Evolutionary conservation across 2,888 invertebrate species (phyloP).

Genomic region (Diloba caeruleocephala): DNA sequence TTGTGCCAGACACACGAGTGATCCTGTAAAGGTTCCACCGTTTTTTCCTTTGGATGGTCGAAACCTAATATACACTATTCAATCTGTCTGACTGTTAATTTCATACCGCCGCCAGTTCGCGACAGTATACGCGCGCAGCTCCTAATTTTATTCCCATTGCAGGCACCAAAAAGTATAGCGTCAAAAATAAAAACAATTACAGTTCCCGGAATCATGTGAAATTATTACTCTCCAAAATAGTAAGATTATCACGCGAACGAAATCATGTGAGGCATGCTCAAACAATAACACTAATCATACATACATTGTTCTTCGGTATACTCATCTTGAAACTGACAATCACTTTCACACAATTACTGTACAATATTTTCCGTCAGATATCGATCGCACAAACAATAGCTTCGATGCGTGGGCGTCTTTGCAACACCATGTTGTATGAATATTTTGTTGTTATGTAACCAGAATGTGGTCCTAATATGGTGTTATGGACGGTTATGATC

Average conservation of each 20-base stretch:
- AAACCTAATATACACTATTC: no score
- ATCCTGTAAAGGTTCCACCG: no score
- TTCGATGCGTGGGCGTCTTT: slow-evolving; percentile 51
- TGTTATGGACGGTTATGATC: slow-evolving; percentile 26
- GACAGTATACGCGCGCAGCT: no score
- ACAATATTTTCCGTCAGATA: slow-evolving; percentile 51
- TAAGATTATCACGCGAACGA: not conserved
- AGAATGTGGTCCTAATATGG: slow-evolving; percentile 35
- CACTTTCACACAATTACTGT: slow-evolving; percentile 49
- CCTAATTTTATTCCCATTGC: no score
- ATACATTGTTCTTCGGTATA: slow-evolving; percentile 24
- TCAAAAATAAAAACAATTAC: no score
- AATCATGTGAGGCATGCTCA: not conserved
- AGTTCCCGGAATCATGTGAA: no score
- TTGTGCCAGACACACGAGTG: no score
- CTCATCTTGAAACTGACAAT: slow-evolving; percentile 22
- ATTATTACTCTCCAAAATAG: no score
- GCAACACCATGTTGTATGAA: slow-evolving; percentile 47
- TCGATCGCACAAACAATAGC: slow-evolving; percentile 53
- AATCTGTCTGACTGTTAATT: no score
- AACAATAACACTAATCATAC: slow-evolving; percentile 14
- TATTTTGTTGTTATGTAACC: slow-evolving; percentile 50
- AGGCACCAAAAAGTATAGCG: no score
- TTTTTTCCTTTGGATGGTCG: no score
- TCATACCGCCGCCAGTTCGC: no score